Evolutionary conservation across 35 echinoderm and acorn worm genomes (phyloP).

Genomic region (Apostichopus parvimensis): DNA sequence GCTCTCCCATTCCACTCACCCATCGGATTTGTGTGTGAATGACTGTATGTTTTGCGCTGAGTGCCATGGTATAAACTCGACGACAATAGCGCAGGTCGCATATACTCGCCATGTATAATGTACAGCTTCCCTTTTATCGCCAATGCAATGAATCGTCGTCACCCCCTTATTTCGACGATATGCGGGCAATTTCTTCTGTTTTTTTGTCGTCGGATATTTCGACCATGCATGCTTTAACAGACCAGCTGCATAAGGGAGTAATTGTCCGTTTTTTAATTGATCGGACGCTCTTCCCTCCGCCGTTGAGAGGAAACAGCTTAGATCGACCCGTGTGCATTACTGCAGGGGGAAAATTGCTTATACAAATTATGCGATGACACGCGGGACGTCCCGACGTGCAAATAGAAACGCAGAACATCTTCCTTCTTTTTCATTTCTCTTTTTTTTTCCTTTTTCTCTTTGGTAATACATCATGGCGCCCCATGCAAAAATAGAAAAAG

Average conservation of each 20-base stretch:
- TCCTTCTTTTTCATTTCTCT: too few relatives aligned
- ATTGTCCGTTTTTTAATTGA: conserved; percentile 25
- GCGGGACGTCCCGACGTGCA: conserved; percentile 50
- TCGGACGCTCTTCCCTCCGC: conserved; percentile 17
- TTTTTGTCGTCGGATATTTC: background rate
- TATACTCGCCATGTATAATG: too few relatives aligned
- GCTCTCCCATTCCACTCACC: too few relatives aligned
- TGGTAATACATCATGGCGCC: background rate
- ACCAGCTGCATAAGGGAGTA: conserved; percentile 13
- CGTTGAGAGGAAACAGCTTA: background rate
- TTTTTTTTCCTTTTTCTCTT: too few relatives aligned
- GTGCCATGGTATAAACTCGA: too few relatives aligned
- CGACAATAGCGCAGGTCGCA: too few relatives aligned
- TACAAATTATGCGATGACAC: conserved; percentile 35
- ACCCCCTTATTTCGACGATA: too few relatives aligned
- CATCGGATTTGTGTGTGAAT: too few relatives aligned
- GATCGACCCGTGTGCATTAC: conserved; percentile 39
- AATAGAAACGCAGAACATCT: background rate
- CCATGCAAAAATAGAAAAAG: background rate
- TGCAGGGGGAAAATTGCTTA: conserved; percentile 1
- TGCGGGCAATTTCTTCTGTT: background rate
- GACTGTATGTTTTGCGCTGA: too few relatives aligned
- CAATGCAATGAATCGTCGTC: too few relatives aligned
- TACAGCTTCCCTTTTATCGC: too few relatives aligned
- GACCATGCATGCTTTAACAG: background rate